Conservation (phyloP, 1,140 invertebrate species). For the Leptinotarsa defecta region DNA sequence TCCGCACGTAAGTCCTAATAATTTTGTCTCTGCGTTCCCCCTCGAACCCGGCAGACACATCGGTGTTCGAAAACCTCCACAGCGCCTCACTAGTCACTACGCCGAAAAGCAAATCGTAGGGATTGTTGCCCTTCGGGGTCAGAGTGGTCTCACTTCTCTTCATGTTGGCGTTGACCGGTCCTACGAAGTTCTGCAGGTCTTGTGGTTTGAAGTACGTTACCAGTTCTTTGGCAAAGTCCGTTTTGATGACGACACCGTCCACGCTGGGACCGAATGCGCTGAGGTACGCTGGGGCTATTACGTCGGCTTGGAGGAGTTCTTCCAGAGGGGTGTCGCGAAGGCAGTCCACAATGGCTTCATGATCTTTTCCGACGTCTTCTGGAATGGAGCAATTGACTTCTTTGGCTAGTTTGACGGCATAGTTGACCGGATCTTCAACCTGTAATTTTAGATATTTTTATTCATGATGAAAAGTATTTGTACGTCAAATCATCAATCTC, state of each 20-base stretch:
- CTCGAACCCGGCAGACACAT: conserved; percentile 88
- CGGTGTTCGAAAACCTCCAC: conserved; percentile 80
- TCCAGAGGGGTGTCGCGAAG: conserved; percentile 76
- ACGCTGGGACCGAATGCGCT: conserved; percentile 84
- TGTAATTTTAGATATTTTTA: not conserved
- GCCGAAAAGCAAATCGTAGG: conserved; percentile 82
- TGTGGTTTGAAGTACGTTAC: conserved; percentile 70
- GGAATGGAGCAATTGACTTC: conserved; percentile 86
- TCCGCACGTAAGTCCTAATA: conserved; percentile 90
- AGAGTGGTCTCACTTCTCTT: conserved; percentile 62
- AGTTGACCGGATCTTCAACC: conserved; percentile 86
- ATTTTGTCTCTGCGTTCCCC: conserved; percentile 87
- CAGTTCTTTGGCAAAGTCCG: conserved; percentile 76
- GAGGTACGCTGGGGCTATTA: conserved; percentile 81
- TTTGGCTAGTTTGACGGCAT: conserved; percentile 81
- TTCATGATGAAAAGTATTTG: too few species aligned
- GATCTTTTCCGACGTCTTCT: conserved; percentile 75
- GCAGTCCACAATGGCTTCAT: conserved; percentile 81
- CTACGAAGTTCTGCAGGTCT: conserved; percentile 69
- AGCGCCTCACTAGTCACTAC: conserved; percentile 83
- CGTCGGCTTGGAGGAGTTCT: conserved; percentile 77
- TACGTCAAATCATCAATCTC: too few species aligned
- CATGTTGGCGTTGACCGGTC: conserved; percentile 65
- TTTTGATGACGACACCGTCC: conserved; percentile 84
- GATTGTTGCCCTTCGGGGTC: conserved; percentile 52